These are phyloP conservation scores for Germaria angustata DNA, from an alignment of 2,888 invertebrate species.

Conservation along the genomic window DNA sequence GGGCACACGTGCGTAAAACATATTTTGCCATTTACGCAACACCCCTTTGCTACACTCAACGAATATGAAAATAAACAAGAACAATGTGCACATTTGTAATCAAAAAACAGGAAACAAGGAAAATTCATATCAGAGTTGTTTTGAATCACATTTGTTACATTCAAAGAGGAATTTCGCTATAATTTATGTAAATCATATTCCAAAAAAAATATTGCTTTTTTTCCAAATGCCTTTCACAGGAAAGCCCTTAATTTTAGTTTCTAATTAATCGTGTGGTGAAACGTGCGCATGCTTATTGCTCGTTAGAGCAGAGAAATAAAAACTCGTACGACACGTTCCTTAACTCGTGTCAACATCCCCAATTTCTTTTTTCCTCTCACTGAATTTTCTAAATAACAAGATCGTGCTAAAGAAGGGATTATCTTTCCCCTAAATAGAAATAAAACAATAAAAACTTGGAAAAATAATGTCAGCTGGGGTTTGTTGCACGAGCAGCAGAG, in stretches of 20 bases:
- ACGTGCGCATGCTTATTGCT: conserved; percentile 59
- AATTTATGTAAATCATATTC: conserved; percentile 56
- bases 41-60: conserved; percentile 27
- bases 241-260: conserved; percentile 39
- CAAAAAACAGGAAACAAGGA: not conserved
- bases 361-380: conserved; percentile 9
- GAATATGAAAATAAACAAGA: not conserved
- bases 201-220: conserved; percentile 19
- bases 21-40: conserved; percentile 46
- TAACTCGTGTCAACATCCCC: conserved; percentile 63
- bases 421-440: conserved; percentile 40
- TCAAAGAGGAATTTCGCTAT: not conserved
- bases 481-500: not conserved
- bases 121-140: conserved; percentile 41
- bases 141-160: not conserved
- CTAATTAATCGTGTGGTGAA: conserved; percentile 32
- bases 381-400: conserved; percentile 22
- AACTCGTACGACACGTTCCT: conserved; percentile 63
- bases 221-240: not conserved
- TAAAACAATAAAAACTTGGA: not conserved
- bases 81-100: not conserved
- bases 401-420: conserved; percentile 57
- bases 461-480: conserved; percentile 57
- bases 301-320: conserved; percentile 9
- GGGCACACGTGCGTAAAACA: conserved; percentile 64